Percentiles rank a stretch among this genome's conserved stretches.
phyloP scores from a whole-genome alignment of 2,113 vertebrate genomes.

The Hippocampus abdominalis region DNA sequence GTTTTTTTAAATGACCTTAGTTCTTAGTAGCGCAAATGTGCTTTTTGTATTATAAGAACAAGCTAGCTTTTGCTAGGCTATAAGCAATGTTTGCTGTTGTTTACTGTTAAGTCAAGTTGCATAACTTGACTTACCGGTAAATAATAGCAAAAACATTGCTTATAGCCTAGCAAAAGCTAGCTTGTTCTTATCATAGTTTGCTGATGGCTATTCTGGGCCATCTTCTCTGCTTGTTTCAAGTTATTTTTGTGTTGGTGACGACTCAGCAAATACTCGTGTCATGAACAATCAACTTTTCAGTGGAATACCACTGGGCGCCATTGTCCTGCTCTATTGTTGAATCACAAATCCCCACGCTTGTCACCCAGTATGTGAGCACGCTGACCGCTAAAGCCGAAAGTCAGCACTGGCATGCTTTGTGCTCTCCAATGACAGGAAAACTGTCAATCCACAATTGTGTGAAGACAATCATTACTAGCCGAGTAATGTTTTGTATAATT shows the following conservation, averaged over 20 bases:
- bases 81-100: too few relatives aligned
- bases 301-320: neutral
- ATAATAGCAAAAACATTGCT: too few relatives aligned
- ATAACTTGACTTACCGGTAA: neutral
- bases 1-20: neutral
- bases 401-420: neutral
- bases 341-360: neutral
- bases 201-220: neutral
- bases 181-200: neutral
- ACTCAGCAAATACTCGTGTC: neutral
- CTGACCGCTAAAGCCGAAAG: neutral
- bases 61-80: too few relatives aligned
- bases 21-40: neutral
- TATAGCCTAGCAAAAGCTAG: neutral
- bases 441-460: neutral
- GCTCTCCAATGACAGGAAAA: neutral
- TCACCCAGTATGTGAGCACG: neutral
- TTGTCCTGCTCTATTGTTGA: constrained; percentile 1
- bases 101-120: too few relatives aligned
- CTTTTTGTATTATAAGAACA: neutral
- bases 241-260: neutral
- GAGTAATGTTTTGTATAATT: neutral
- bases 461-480: neutral
- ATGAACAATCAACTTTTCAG: neutral
- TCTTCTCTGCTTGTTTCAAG: neutral